These are phyloP conservation scores for Loriculus beryllinus DNA, from an alignment of 2,797 vertebrate genomes.

Conservation along the genomic window DNA sequence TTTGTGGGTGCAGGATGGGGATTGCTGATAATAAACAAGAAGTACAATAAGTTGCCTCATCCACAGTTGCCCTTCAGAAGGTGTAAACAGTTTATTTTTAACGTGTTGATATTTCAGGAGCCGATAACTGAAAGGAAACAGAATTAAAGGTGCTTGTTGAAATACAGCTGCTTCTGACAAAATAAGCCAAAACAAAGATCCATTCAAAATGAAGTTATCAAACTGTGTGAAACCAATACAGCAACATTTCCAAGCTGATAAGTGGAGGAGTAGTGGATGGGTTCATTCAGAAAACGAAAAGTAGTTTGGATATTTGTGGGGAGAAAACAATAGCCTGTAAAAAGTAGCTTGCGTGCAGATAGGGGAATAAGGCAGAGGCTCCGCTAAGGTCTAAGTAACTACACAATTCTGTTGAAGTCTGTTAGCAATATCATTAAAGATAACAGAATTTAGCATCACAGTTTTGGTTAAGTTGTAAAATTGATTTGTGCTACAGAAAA, in stretches of 20 bases:
- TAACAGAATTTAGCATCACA: neutral
- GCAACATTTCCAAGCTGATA: neutral
- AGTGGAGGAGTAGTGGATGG: neutral
- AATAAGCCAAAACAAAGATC: slow-evolving; percentile 17
- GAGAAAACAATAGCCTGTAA: neutral
- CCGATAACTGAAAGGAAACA: slow-evolving; percentile 6
- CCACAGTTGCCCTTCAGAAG: neutral
- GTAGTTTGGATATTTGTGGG: neutral
- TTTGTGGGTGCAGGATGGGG: neutral
- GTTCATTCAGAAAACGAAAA: neutral
- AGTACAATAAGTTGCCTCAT: neutral
- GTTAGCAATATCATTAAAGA: neutral
- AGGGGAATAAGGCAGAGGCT: neutral
- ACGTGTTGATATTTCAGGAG: slow-evolving; percentile 11
- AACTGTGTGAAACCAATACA: slow-evolving; percentile 5
- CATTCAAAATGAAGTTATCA: slow-evolving; percentile 27
- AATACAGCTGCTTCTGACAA: slow-evolving; percentile 9
- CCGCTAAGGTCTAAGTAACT: neutral
- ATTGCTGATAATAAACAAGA: slow-evolving; percentile 22
- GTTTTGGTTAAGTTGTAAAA: neutral
- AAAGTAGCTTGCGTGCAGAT: neutral
- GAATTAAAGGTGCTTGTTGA: slow-evolving; percentile 28
- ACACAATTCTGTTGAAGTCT: neutral
- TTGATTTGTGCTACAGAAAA: neutral
- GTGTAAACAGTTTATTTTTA: slow-evolving; percentile 56